A percentile compares a stretch with the other conserved stretches of the same genome.
phyloP scores from a whole-genome alignment of 2,113 vertebrate genomes.

The Nothobranchius furzeri region DNA sequence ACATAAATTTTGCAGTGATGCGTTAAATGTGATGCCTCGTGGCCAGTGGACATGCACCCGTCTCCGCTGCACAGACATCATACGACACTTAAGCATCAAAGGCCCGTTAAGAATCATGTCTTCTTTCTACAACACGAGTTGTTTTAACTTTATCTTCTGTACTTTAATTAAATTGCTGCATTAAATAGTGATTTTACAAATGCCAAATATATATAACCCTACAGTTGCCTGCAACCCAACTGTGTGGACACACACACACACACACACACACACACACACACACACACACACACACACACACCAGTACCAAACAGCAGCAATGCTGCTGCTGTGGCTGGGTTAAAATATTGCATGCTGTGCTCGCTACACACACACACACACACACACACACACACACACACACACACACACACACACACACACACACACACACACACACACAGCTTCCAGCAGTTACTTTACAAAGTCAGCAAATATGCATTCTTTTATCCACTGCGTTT shows the following conservation, averaged over 20 bases:
- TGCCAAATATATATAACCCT: neutral
- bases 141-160: no score
- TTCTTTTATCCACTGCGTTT: constrained; percentile 6
- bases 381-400: neutral
- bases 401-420: neutral
- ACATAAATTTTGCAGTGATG: no score
- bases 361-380: neutral
- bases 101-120: no score
- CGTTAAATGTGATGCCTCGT: no score
- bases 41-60: no score
- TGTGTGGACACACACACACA: constrained; percentile 2
- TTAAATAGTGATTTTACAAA: neutral
- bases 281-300: neutral
- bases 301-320: neutral
- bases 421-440: neutral
- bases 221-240: constrained; percentile 8
- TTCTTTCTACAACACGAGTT: no score
- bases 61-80: no score
- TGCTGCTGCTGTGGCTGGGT: neutral
- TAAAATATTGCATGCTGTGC: constrained; percentile 1
- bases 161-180: neutral
- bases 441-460: neutral
- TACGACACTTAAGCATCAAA: no score
- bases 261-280: neutral
- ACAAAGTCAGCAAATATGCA: constrained; percentile 16